Percentiles rank a stretch among this genome's conserved stretches.
phyloP scores from a whole-genome alignment of 2,797 vertebrate genomes.

The Ispidina picta region DNA sequence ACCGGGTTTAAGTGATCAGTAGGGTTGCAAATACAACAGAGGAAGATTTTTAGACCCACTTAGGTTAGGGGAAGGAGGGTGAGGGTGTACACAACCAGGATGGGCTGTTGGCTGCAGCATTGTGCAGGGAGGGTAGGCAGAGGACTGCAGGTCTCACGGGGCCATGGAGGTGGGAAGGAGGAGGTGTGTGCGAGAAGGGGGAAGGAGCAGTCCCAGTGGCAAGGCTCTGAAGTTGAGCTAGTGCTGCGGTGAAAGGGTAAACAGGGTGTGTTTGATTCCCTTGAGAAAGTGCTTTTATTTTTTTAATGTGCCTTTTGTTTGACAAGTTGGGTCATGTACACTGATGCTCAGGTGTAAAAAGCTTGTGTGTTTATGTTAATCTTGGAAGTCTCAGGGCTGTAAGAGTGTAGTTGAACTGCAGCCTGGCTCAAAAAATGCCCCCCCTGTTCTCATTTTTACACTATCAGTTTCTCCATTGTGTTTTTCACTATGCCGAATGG shows the following conservation, averaged over 20 bases:
- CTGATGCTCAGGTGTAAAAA: neutral
- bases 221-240: neutral
- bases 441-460: neutral
- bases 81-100: neutral
- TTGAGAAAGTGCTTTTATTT: constrained; percentile 32
- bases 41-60: neutral
- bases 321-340: neutral
- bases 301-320: neutral
- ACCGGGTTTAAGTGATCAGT: neutral
- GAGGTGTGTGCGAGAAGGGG: neutral
- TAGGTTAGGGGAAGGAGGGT: neutral
- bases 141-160: neutral
- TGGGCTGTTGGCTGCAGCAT: neutral
- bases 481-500: neutral
- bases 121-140: neutral
- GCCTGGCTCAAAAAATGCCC: neutral
- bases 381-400: neutral
- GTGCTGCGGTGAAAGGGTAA: neutral
- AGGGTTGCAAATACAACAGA: neutral
- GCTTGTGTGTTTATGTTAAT: neutral
- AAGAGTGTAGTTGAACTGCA: neutral
- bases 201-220: neutral
- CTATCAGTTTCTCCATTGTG: neutral
- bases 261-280: constrained; percentile 15
- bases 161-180: neutral